Base-by-base conservation (phyloP, 2,797 vertebrate genomes). In the Microcaecilia unicolor region DNA sequence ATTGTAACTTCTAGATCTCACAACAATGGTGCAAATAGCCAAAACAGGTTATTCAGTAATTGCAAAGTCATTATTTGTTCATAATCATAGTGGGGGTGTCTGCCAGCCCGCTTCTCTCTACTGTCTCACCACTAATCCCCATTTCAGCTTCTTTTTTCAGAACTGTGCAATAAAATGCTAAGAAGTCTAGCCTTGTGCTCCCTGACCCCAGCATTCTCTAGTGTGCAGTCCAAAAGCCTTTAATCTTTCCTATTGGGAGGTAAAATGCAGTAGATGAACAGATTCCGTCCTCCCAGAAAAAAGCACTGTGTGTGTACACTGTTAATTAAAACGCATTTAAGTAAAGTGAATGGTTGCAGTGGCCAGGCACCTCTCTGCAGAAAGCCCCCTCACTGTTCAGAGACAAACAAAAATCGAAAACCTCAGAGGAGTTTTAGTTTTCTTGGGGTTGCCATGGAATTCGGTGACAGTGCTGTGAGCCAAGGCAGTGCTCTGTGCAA, bases 301-400 rank as follows among this genome's bases (percentile, higher is more conserved):
- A 19, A 51, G 45, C 16, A 0, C 6, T 7, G 13, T 51, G 51
- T 76, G 71, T 69, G 66, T 58, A 51, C 46, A 22, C 2, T n/a
- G 44, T 55, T 67, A 70, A 76, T 80, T 76, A 59, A 73, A 66
- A 45, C 22, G 45, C 45, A 40, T 40, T 67, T 61, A 61, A 55
- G 50, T 25, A 45, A 55, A 76, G 47, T 26, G 48, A 71, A 63
- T 27, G 65, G 52, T 48, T 44, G 30, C 10, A 7, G 56, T 46
- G 18, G 39, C 48, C 29, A 37, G 54, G 28, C 44, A 12, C 23
- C 18, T 34, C 43, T 58, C 40, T 55, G 44, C 47, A 66, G 30
- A 33, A 55, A 51, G 44, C 32, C 44, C 36, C 9, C 17, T 1
- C 18, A 41, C 59, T 61, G 37, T 41, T 15, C 1, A 3, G 30